Evolutionary conservation across 2,113 vertebrate species (phyloP).

Genomic region (Labeo catla): DNA sequence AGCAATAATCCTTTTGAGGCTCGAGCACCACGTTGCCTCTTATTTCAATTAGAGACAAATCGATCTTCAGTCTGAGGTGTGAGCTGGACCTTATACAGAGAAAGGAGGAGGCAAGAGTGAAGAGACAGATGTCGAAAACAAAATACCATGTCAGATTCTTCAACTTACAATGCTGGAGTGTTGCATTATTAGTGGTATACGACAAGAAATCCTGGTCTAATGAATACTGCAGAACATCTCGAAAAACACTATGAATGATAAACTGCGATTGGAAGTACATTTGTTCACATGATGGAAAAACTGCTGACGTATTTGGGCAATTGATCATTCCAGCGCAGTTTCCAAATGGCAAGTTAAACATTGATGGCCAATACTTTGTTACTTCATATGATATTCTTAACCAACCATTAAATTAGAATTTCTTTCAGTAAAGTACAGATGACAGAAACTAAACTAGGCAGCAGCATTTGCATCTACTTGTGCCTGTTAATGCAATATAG

Average conservation of each 20-base stretch:
- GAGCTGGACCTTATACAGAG: constrained; percentile 12
- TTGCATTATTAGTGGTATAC: not conserved
- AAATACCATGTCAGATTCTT: not conserved
- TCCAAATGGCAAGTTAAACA: not conserved
- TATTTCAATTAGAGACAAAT: constrained; percentile 43
- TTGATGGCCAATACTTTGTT: not conserved
- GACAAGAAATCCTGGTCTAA: not conserved
- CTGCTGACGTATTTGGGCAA: not conserved
- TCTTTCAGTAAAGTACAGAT: not conserved
- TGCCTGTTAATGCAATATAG: not conserved
- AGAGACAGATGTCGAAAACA: not conserved
- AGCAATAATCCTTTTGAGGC: constrained; percentile 32
- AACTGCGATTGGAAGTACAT: not conserved
- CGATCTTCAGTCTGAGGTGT: constrained; percentile 30
- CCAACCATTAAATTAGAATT: constrained; percentile 18
- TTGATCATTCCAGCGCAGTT: not conserved
- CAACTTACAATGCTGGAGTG: not conserved
- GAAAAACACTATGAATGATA: not conserved
- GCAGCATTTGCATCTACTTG: not conserved
- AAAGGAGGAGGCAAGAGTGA: not conserved
- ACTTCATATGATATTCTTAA: not conserved
- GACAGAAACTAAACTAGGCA: not conserved
- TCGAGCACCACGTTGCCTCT: constrained; percentile 19
- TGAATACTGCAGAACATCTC: not conserved
- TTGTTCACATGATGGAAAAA: not conserved